Conservation (phyloP, 2,888 invertebrate species). For the Oasisia sp. region DNA sequence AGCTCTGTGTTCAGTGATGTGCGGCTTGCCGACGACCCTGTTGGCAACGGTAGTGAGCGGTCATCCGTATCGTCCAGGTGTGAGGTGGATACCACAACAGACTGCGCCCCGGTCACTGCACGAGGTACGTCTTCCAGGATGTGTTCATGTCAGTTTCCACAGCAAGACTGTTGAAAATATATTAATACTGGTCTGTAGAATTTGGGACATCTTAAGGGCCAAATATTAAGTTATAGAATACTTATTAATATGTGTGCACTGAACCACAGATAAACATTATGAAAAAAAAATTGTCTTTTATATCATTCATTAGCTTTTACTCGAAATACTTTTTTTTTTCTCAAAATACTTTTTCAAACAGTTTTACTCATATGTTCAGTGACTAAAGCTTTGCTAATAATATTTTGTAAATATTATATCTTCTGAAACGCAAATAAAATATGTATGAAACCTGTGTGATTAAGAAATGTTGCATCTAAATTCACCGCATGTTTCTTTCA, state of each 20-base stretch:
- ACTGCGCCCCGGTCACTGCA: background rate
- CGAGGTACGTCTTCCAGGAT: background rate
- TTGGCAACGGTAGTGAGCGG: background rate
- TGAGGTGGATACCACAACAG: background rate
- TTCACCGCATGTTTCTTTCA: background rate
- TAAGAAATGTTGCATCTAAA: background rate
- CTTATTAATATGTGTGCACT: too few species aligned
- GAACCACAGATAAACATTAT: too few species aligned
- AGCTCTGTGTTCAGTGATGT: slow-evolving; percentile 5
- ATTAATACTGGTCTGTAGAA: background rate
- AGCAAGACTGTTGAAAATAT: background rate
- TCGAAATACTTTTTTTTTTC: background rate
- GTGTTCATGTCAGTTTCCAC: background rate
- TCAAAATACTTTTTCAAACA: background rate
- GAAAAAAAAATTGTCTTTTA: background rate
- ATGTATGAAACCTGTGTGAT: background rate
- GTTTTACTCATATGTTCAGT: background rate
- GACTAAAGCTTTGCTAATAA: background rate
- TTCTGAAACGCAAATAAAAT: background rate
- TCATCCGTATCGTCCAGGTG: background rate
- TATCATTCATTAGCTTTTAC: background rate
- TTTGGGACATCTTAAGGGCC: background rate
- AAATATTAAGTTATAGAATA: too few species aligned
- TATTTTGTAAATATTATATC: background rate
- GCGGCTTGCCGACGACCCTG: background rate